Percentiles rank a stretch among this genome's conserved stretches.
Conservation (phyloP, 1,140 invertebrate species). For the Hyphantria cunea region DNA sequence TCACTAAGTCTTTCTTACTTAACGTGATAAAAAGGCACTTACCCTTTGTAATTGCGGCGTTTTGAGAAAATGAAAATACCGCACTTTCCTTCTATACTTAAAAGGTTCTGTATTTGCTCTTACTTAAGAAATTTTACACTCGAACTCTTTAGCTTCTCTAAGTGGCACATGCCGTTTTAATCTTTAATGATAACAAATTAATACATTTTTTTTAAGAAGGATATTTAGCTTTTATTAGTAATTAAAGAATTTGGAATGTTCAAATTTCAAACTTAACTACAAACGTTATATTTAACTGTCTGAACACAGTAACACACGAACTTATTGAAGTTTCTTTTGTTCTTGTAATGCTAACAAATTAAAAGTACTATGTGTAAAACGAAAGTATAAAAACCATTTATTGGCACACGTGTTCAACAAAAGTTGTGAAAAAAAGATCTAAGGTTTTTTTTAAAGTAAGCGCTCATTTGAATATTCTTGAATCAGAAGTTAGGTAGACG, state of each 20-base stretch:
- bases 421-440: constrained; percentile 1
- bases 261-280: too few species aligned
- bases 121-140: constrained; percentile 16
- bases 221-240: too few species aligned
- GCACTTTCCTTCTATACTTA: constrained; percentile 8
- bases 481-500: constrained; percentile 31
- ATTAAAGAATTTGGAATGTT: too few species aligned
- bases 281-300: too few species aligned
- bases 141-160: constrained; percentile 2
- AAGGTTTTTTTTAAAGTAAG: constrained; percentile 16
- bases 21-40: constrained; percentile 1
- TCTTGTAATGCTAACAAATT: too few species aligned
- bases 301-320: too few species aligned
- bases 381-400: too few species aligned
- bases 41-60: constrained; percentile 2
- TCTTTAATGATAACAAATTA: too few species aligned
- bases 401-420: too few species aligned
- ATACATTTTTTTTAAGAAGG: too few species aligned
- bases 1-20: constrained; percentile 5
- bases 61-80: constrained; percentile 17
- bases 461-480: constrained; percentile 29
- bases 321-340: too few species aligned
- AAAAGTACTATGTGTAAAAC: too few species aligned
- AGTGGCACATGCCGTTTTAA: not conserved
- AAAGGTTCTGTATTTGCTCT: constrained; percentile 13